Evolutionary conservation across 2,888 invertebrate species (phyloP), one percentile per base, ranked within the genome.

Genomic region (Dermolepida albohirtum): DNA sequence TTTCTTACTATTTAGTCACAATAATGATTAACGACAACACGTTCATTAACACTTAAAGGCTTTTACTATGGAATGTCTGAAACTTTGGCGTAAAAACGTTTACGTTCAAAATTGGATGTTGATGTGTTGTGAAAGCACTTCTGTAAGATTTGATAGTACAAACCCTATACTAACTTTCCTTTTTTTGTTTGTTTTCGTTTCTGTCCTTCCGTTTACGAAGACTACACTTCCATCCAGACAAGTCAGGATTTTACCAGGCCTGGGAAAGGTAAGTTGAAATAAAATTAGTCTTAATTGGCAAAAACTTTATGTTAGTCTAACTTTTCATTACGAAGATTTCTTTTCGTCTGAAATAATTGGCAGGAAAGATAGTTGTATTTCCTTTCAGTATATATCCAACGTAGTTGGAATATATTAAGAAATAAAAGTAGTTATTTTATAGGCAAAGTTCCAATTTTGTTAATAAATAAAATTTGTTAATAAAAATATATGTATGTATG

Each of bases 171-270:
- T 69, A 69, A 69, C 69, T 64, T 52, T 59, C 62, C 69, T 69
- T 72, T 70, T 73, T 70, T 64, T 71, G 70, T 72, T 72, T 73
- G 64, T 73, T 70, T 69, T 66, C 63, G 57, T 67, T 71, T 67
- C 68, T 68, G 57, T 70, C 67, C 67, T 49, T 51, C 69, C 62
- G 49, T 17, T 8, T 34, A 55, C 50, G 69, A 64, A 62, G 68
- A 54, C 66, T 54, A 76, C 76, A 70, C 77, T 77, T 72, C 82
- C 83, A 70, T 82, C 83, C 69, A 78, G 82, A 71, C 82, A 83
- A 83, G 83, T 84, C 59, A 81, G 83, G 75, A 79, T 83, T 66
- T 78, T 84, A 44, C 84, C 84, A 68, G 82, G 83, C 69, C 78
- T 83, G 70, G 83, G 83, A 74, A 84, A 84, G 81, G 84, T 84